Conservation (phyloP, 2,113 vertebrate genomes). For the Rutilus rutilus region DNA sequence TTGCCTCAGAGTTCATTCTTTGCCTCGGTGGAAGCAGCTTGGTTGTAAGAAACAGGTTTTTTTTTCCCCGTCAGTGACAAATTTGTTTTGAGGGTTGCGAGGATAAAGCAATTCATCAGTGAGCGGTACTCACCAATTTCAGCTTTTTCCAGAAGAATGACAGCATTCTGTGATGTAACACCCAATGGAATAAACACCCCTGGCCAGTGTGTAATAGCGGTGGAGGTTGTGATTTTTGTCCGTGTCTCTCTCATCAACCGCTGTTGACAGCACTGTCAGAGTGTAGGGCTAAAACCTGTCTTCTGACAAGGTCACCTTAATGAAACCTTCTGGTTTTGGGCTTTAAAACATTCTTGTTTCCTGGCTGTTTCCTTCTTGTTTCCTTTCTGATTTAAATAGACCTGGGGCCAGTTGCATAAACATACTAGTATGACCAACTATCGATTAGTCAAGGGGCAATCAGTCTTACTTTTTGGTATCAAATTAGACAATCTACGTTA, state of each 20-base stretch:
- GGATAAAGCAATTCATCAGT: slow-evolving; percentile 38
- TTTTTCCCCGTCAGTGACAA: not conserved
- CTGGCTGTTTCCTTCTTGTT: not conserved
- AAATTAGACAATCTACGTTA: no score
- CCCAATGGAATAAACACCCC: slow-evolving; percentile 20
- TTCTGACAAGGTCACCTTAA: slow-evolving; percentile 32
- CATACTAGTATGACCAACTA: no score
- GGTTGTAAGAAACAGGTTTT: not conserved
- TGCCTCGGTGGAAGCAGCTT: not conserved
- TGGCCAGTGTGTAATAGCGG: slow-evolving; percentile 2
- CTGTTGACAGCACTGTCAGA: slow-evolving; percentile 32
- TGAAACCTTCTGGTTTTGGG: not conserved
- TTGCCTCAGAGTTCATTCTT: not conserved
- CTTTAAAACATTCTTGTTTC: slow-evolving; percentile 7
- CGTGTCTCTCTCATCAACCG: slow-evolving; percentile 31
- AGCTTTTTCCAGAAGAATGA: slow-evolving; percentile 36
- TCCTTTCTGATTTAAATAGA: not conserved
- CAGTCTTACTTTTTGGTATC: no score
- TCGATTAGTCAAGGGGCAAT: no score
- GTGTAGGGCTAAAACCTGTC: slow-evolving; percentile 3
- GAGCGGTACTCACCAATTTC: slow-evolving; percentile 16
- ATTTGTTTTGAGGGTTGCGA: slow-evolving; percentile 15
- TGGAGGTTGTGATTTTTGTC: slow-evolving; percentile 20
- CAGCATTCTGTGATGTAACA: slow-evolving; percentile 22
- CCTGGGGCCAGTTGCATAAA: not conserved